Base-by-base conservation (phyloP, 2,888 invertebrate genomes). In the Helleia helle region DNA sequence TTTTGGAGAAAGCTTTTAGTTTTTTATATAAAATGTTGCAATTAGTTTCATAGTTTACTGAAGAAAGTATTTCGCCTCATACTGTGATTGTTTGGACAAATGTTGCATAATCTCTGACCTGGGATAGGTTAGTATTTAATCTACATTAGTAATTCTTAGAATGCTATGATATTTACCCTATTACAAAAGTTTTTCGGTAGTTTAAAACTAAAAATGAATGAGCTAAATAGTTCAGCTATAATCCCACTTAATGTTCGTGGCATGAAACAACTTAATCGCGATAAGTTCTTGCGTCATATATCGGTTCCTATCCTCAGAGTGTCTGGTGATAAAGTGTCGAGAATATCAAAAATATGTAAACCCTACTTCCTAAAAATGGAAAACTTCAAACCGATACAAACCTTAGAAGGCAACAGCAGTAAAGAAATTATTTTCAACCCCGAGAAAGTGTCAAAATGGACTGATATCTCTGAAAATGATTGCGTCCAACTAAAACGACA, bases 241-340 rank as follows among this genome's bases (percentile, higher is more conserved):
- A 89, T 90, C 44, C 94, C 95, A 6, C 62, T 77, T 18, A 67
- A 71, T 41, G 92, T 95, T 7, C 87, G 90, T 56, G 94, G 95
- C 48, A 93, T 95, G 92, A 89, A 80, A 57, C 66, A 69, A 47
- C 80, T 97, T 30, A 88, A 95, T 60, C 90, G 89, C 52, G 76
- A 84, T 12, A 87, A 87, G 54, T 97, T 97, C 71, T 73, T 75
- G 41, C 90, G 89, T 62, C 75, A 66, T 14, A 63, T 94, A 9
- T 64, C 75, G 56, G 84, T 95, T 11, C 92, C 94, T 5, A 86
- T 86, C 47, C 54, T 96, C 17, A 79, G 85, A 56, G 77, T 94
- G 29, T 62, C 63, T 6, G 79, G 75, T 42, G 76, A 62, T 26
- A 80, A 77, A 46, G 48, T 88, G 2, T 79, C 84, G 7, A 76